These are phyloP conservation scores for Catostomus latipinnis DNA, from an alignment of 2,797 vertebrate species.

Conservation along the genomic window DNA sequence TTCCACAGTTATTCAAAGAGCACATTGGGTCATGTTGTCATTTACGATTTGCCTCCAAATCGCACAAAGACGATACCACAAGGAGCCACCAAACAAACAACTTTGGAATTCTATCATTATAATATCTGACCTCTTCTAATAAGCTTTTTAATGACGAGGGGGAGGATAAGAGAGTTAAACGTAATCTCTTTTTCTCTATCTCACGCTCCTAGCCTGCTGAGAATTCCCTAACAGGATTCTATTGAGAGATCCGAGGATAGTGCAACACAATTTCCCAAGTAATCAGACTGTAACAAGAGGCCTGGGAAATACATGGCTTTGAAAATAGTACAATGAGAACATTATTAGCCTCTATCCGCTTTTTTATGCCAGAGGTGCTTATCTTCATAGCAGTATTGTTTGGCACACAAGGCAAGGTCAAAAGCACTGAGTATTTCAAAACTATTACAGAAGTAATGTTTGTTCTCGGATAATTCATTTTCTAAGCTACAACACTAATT, in stretches of 20 bases:
- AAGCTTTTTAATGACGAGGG: constrained; percentile 57
- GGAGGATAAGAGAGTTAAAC: constrained; percentile 54
- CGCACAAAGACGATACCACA: background rate
- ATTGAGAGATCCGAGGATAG: constrained; percentile 49
- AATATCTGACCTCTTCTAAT: constrained; percentile 43
- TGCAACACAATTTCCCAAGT: constrained; percentile 37
- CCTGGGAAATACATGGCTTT: constrained; percentile 56
- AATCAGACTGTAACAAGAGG: constrained; percentile 55
- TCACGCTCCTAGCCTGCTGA: constrained; percentile 16
- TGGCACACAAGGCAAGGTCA: constrained; percentile 4
- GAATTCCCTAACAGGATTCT: constrained; percentile 47
- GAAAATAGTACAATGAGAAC: constrained; percentile 63
- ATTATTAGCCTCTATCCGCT: constrained; percentile 31
- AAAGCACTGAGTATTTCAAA: constrained; percentile 1
- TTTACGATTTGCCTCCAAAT: constrained; percentile 36
- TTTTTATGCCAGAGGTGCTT: constrained; percentile 20
- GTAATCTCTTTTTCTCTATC: constrained; percentile 56
- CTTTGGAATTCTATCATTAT: constrained; percentile 21
- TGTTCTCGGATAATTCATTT: no score
- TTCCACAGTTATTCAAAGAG: constrained; percentile 31
- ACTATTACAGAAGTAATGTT: no score
- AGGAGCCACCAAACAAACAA: constrained; percentile 3
- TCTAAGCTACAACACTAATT: no score
- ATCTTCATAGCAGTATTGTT: constrained; percentile 17
- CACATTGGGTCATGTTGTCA: constrained; percentile 42